A percentile compares a stretch with the other conserved stretches of the same genome.
phyloP scores from a whole-genome alignment of 2,113 vertebrate species.

The Neomonachus schauinslandi region DNA sequence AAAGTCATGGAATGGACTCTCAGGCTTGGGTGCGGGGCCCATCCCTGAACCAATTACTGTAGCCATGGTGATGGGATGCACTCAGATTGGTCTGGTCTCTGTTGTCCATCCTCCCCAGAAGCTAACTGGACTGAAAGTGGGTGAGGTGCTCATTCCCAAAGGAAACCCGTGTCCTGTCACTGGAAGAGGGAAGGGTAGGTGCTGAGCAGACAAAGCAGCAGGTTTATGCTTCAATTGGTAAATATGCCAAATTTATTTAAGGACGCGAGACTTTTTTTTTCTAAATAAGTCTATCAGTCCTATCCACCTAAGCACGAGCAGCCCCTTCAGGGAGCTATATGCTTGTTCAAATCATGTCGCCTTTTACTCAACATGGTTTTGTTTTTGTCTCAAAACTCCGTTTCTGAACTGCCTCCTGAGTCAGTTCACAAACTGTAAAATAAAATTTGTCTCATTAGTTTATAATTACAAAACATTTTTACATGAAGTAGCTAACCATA shows the following conservation, averaged over 20 bases:
- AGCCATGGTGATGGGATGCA: neutral
- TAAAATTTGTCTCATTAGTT: neutral
- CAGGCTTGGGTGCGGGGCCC: neutral
- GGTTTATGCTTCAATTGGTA: neutral
- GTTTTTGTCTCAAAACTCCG: neutral
- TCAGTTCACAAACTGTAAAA: constrained; percentile 19
- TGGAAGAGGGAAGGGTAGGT: neutral
- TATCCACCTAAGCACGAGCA: neutral
- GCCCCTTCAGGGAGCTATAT: neutral
- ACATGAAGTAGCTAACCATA: neutral
- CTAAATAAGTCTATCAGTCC: neutral
- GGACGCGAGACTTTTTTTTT: neutral
- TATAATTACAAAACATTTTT: neutral
- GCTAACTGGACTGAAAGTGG: neutral
- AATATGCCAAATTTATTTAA: neutral
- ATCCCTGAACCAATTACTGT: neutral
- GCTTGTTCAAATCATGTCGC: constrained; percentile 1
- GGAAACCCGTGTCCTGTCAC: neutral
- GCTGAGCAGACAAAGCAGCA: neutral
- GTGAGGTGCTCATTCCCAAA: neutral
- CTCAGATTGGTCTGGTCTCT: neutral
- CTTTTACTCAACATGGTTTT: neutral
- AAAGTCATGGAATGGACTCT: neutral
- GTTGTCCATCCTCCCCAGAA: neutral
- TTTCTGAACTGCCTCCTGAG: neutral